Percentiles rank a stretch among this genome's conserved stretches.
These are phyloP conservation scores for Caenorhabditis virilis DNA, from an alignment of 2,888 invertebrate species.

Conservation along the genomic window DNA sequence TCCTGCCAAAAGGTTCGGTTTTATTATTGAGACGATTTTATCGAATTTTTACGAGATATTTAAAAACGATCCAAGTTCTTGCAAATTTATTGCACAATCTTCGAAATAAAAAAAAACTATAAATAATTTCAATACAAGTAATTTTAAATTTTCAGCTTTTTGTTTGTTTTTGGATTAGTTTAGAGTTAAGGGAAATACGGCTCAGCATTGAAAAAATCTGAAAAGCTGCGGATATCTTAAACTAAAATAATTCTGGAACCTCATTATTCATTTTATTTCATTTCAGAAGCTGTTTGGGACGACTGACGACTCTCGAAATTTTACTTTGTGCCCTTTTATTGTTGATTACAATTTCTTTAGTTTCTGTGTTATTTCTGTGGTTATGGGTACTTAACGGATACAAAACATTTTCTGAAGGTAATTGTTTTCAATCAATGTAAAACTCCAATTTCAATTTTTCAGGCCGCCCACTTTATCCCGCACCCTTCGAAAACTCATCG, in stretches of 20 bases:
- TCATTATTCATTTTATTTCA: not conserved
- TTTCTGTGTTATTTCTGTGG: constrained; percentile 50
- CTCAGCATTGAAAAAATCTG: not conserved
- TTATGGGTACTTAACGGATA: constrained; percentile 55
- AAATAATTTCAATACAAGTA: not conserved
- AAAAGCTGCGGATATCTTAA: constrained; percentile 1
- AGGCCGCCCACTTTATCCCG: constrained; percentile 45
- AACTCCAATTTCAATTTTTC: constrained; percentile 3
- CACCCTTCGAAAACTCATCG: constrained; percentile 46
- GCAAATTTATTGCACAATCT: not conserved
- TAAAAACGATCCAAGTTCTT: not conserved
- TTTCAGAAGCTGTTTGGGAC: constrained; percentile 51
- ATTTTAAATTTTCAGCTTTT: not conserved
- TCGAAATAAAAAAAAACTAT: not conserved
- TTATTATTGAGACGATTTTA: not conserved
- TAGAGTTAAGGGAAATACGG: no score
- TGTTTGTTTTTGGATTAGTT: not conserved
- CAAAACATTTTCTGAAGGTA: constrained; percentile 50
- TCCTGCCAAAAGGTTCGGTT: constrained; percentile 39
- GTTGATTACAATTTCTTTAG: constrained; percentile 42
- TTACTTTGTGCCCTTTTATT: constrained; percentile 41
- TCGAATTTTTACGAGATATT: not conserved
- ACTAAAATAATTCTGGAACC: not conserved
- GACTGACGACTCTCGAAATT: constrained; percentile 47
- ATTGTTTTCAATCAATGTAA: not conserved